Conservation (phyloP, 2,888 invertebrate genomes). For the Petrophora chlorosata region DNA sequence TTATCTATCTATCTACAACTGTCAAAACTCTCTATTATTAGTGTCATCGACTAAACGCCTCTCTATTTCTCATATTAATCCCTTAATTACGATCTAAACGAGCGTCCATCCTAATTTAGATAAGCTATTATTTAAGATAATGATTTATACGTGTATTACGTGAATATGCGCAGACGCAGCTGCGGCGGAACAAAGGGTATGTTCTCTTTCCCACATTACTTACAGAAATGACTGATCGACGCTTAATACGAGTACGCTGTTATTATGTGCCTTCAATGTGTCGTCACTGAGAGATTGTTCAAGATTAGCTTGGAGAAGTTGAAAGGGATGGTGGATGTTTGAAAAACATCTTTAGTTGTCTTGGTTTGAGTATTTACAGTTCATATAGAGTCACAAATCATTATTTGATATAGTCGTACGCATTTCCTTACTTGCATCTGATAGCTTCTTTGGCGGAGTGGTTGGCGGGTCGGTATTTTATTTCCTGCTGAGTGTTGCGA, state of each 20-base stretch:
- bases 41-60: slow-evolving; percentile 5
- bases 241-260: slow-evolving; percentile 44
- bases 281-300: slow-evolving; percentile 36
- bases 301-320: slow-evolving; percentile 24
- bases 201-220: slow-evolving; percentile 72
- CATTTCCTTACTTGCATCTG: no score
- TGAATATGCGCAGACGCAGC: slow-evolving; percentile 56
- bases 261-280: slow-evolving; percentile 45
- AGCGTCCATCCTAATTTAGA: slow-evolving; percentile 60
- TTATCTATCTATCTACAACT: no score
- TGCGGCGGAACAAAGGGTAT: slow-evolving; percentile 56
- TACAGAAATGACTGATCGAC: slow-evolving; percentile 70
- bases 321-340: slow-evolving; percentile 14
- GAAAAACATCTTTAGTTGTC: no score
- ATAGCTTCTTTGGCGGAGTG: no score
- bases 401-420: no score
- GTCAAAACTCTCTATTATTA: no score
- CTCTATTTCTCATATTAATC: slow-evolving; percentile 27
- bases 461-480: no score
- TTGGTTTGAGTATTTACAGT: no score
- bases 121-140: slow-evolving; percentile 57
- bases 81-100: slow-evolving; percentile 53
- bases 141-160: slow-evolving; percentile 64
- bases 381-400: no score
- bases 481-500: no score